Evolutionary conservation across 2,888 invertebrate genomes (phyloP).

Genomic region (Gibbula magus): DNA sequence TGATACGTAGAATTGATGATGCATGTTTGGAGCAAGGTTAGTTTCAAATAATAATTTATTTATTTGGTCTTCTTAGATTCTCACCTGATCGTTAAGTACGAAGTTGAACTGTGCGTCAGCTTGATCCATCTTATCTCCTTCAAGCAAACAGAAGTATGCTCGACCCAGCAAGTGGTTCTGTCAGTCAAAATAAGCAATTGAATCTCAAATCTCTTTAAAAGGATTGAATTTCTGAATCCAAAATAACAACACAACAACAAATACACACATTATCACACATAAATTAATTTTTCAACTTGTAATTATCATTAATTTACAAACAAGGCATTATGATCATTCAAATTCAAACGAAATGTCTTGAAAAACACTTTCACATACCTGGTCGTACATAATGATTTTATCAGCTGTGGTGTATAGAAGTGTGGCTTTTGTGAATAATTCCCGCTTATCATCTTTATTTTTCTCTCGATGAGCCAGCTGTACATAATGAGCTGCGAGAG

Average conservation of each 20-base stretch:
- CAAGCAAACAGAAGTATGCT: slow-evolving; percentile 97
- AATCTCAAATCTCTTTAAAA: neutral
- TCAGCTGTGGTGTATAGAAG: slow-evolving; percentile 98
- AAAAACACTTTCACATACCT: slow-evolving; percentile 79
- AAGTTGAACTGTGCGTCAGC: slow-evolving; percentile 99
- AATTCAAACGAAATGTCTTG: too few relatives aligned
- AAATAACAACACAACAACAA: neutral
- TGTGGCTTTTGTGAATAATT: slow-evolving; percentile 93
- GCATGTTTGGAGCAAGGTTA: too few relatives aligned
- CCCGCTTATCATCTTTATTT: slow-evolving; percentile 92
- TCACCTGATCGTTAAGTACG: slow-evolving; percentile 84
- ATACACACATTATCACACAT: neutral
- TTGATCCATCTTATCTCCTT: slow-evolving; percentile 99
- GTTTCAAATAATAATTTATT: too few relatives aligned
- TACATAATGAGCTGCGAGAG: slow-evolving; percentile 98
- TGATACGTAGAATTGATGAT: too few relatives aligned
- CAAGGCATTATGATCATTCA: neutral
- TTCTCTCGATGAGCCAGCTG: slow-evolving; percentile 90
- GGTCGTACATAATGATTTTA: slow-evolving; percentile 99
- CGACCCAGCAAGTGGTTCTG: slow-evolving; percentile 97
- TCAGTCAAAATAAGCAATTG: slow-evolving; percentile 37
- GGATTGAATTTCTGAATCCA: neutral
- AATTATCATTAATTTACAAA: neutral
- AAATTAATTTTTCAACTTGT: neutral
- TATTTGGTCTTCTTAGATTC: too few relatives aligned